These are phyloP conservation scores for Noctua janthe DNA, from an alignment of 2,888 invertebrate genomes.

Conservation along the genomic window DNA sequence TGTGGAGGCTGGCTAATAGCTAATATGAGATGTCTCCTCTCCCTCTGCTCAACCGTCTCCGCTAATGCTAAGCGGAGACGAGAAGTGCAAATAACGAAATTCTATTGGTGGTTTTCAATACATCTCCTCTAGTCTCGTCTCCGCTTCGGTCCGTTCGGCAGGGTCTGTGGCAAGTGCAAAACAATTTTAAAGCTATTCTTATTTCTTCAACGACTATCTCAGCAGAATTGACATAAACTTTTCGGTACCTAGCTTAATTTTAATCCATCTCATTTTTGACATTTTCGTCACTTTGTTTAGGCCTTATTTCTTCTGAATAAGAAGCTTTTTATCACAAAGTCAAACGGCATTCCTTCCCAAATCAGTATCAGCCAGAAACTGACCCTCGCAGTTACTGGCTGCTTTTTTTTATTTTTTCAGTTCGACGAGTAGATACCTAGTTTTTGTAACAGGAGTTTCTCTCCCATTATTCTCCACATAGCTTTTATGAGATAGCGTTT, in stretches of 20 bases:
- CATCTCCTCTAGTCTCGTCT: neutral
- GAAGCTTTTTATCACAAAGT: neutral
- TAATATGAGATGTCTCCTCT: neutral
- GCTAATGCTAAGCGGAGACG: neutral
- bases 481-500: slow-evolving; percentile 37
- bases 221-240: neutral
- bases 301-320: neutral
- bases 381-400: neutral
- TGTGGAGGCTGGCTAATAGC: neutral
- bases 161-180: neutral
- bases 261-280: neutral
- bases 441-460: neutral
- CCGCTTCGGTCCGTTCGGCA: neutral
- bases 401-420: neutral
- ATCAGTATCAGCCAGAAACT: neutral
- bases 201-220: neutral
- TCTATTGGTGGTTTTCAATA: neutral
- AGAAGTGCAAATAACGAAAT: no score
- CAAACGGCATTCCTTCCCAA: neutral
- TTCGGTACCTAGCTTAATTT: neutral
- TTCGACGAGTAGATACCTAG: neutral
- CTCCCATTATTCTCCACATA: slow-evolving; percentile 15
- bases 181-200: neutral
- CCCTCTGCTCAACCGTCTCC: neutral
- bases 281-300: neutral